Evolutionary conservation across 2,888 invertebrate species (phyloP).

Genomic region (Pocota personata): DNA sequence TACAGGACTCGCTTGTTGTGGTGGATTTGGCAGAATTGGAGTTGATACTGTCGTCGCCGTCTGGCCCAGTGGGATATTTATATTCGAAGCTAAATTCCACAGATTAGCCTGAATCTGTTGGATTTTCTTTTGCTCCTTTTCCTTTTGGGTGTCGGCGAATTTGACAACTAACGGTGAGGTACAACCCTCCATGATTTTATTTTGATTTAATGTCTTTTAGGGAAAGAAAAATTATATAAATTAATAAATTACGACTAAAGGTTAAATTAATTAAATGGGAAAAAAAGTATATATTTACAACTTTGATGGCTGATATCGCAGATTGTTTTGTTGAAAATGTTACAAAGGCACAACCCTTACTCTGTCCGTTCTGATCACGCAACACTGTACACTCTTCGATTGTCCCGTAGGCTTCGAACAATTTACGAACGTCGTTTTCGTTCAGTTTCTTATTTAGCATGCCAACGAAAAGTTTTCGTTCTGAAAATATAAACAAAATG

Average conservation of each 20-base stretch:
- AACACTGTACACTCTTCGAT: slow-evolving; percentile 99
- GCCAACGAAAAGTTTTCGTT: slow-evolving; percentile 98
- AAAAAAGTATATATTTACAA: slow-evolving; percentile 78
- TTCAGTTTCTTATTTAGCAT: slow-evolving; percentile 98
- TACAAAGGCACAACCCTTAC: slow-evolving; percentile 99
- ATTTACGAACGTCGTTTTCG: slow-evolving; percentile 96
- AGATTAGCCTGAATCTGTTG: slow-evolving; percentile 97
- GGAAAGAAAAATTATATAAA: background rate
- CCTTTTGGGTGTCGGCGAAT: slow-evolving; percentile 99
- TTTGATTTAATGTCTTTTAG: slow-evolving; percentile 93
- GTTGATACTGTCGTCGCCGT: slow-evolving; percentile 84
- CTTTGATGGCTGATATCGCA: slow-evolving; percentile 98
- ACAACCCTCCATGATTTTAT: slow-evolving; percentile 99
- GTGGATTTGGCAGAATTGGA: slow-evolving; percentile 82
- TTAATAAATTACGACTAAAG: background rate
- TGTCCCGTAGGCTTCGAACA: slow-evolving; percentile 96
- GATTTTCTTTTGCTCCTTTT: slow-evolving; percentile 98
- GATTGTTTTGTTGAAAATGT: slow-evolving; percentile 98
- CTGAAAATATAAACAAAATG: slow-evolving; percentile 84
- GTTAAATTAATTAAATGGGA: background rate
- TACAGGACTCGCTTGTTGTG: slow-evolving; percentile 82
- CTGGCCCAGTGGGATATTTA: slow-evolving; percentile 84
- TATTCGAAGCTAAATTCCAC: slow-evolving; percentile 90
- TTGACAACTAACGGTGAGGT: slow-evolving; percentile 99
- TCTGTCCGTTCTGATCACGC: slow-evolving; percentile 96